These are phyloP conservation scores for Hedychridium roseum DNA, from an alignment of 2,888 invertebrate genomes.

Conservation along the genomic window DNA sequence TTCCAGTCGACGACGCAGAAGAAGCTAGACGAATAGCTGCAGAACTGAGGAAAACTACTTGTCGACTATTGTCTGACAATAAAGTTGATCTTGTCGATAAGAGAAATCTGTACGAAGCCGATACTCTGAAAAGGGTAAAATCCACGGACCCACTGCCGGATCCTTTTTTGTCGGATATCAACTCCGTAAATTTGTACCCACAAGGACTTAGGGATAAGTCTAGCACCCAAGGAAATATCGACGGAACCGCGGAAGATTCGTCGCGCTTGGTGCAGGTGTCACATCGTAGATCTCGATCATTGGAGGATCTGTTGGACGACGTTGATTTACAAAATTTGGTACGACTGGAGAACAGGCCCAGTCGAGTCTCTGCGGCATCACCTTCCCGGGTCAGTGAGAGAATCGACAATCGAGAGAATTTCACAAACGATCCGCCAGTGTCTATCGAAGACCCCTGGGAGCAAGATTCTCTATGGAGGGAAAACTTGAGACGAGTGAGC, in stretches of 20 bases:
- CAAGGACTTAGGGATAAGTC: slow-evolving; percentile 60
- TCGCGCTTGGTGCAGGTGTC: slow-evolving; percentile 44
- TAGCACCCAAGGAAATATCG: slow-evolving; percentile 31
- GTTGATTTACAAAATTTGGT: slow-evolving; percentile 56
- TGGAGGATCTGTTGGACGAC: slow-evolving; percentile 70
- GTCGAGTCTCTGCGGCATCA: slow-evolving; percentile 27
- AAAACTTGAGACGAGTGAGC: slow-evolving; percentile 80
- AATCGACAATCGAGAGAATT: slow-evolving; percentile 15
- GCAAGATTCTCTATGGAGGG: slow-evolving; percentile 83
- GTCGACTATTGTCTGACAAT: slow-evolving; percentile 53
- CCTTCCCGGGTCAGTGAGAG: slow-evolving; percentile 17
- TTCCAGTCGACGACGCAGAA: slow-evolving; percentile 54
- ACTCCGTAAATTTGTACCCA: slow-evolving; percentile 59
- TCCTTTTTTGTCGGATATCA: slow-evolving; percentile 45
- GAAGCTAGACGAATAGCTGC: slow-evolving; percentile 58
- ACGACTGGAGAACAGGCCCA: slow-evolving; percentile 49
- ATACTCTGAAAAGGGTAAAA: slow-evolving; percentile 68
- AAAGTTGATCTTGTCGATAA: slow-evolving; percentile 68
- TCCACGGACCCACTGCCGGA: slow-evolving; percentile 57
- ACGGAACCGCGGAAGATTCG: slow-evolving; percentile 20
- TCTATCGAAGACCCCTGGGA: slow-evolving; percentile 78
- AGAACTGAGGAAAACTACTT: slow-evolving; percentile 57
- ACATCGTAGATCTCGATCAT: slow-evolving; percentile 67
- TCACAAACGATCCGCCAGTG: not conserved
- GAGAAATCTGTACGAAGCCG: slow-evolving; percentile 77